Conservation (phyloP, 2,797 vertebrate species). For the Triplophysa yarkandensis region DNA sequence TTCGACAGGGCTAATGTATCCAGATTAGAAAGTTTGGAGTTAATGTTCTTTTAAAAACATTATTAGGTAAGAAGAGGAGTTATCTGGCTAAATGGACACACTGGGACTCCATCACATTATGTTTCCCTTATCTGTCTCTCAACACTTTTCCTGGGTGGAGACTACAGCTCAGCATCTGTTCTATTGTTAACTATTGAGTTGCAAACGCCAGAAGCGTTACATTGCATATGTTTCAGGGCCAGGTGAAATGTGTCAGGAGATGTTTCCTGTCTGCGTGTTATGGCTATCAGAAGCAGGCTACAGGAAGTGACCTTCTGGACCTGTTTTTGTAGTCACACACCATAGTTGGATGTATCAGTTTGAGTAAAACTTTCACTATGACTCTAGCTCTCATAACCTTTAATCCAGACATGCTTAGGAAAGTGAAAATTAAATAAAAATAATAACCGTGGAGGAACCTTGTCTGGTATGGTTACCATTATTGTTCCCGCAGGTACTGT, state of each 20-base stretch:
- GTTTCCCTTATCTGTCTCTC: conserved; percentile 52
- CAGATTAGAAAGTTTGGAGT: conserved; percentile 61
- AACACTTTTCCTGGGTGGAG: conserved; percentile 59
- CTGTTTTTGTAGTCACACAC: conserved; percentile 12
- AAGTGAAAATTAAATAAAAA: conserved; percentile 20
- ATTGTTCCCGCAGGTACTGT: too few relatives aligned
- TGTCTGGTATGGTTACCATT: too few relatives aligned
- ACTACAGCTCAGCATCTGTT: conserved; percentile 39
- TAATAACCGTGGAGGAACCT: background rate
- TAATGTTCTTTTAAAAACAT: conserved; percentile 64
- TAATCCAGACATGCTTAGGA: background rate
- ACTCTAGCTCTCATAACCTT: background rate
- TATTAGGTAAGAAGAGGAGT: conserved; percentile 56
- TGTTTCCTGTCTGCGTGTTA: conserved; percentile 29
- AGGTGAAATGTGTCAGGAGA: conserved; percentile 41
- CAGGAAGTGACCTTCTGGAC: conserved; percentile 48
- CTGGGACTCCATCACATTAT: conserved; percentile 50
- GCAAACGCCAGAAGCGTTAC: conserved; percentile 30
- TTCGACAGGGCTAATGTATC: conserved; percentile 47
- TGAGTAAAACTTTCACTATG: conserved; percentile 23
- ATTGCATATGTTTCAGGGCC: conserved; percentile 38
- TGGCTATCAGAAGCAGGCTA: conserved; percentile 24
- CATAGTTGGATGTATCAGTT: conserved; percentile 1
- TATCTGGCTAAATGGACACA: conserved; percentile 50
- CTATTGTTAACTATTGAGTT: conserved; percentile 51